phyloP scores from a whole-genome alignment of 35 echinoderm and acorn worm genomes.

The Ptychodera flava region DNA sequence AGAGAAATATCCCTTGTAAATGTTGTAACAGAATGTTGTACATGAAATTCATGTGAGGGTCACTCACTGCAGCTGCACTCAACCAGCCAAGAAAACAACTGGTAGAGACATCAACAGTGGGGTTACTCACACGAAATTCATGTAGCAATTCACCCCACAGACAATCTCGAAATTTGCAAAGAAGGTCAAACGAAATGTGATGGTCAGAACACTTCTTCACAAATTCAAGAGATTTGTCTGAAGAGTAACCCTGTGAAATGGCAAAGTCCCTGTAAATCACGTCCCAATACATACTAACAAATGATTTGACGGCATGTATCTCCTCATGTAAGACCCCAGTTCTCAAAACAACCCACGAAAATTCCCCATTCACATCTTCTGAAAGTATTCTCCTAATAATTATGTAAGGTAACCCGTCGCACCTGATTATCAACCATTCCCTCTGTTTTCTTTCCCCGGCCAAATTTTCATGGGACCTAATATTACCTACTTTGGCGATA shows the following conservation, averaged over 20 bases:
- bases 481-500: background rate
- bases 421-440: background rate
- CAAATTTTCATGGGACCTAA: background rate
- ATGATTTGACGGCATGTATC: background rate
- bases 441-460: background rate
- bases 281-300: background rate
- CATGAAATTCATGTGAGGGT: background rate
- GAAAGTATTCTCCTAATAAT: background rate
- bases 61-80: background rate
- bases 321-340: background rate
- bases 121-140: background rate
- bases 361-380: background rate
- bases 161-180: background rate
- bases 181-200: background rate
- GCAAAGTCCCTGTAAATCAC: background rate
- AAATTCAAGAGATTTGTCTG: background rate
- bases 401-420: background rate
- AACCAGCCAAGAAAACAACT: background rate
- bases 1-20: background rate
- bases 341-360: background rate
- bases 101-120: background rate
- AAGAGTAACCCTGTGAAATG: background rate
- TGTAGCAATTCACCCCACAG: background rate
- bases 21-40: background rate
- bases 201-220: too few species aligned